These are phyloP conservation scores for Palythoa caribaeorum DNA, from an alignment of 92 coral and sea anemone species.

Conservation along the genomic window DNA sequence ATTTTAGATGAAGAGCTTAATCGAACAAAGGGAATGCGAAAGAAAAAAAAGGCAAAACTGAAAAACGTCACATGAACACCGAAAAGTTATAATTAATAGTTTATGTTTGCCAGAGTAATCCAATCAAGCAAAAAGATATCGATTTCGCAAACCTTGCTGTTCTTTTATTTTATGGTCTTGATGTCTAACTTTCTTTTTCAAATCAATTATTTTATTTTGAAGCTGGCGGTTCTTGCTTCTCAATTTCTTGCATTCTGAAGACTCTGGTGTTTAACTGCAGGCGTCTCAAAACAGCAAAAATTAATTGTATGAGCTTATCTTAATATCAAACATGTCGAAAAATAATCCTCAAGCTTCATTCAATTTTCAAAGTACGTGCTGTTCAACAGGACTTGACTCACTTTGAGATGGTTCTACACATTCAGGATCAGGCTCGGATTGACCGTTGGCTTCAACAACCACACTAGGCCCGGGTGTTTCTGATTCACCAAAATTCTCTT, in stretches of 20 bases:
- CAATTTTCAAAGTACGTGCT: background rate
- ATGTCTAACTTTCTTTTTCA: background rate
- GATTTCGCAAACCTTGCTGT: constrained; percentile 30
- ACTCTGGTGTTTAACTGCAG: too few relatives aligned
- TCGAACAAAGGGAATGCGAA: too few relatives aligned
- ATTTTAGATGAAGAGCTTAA: too few relatives aligned
- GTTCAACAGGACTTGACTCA: background rate
- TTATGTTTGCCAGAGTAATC: background rate
- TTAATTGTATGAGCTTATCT: background rate
- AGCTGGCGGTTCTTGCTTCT: too few relatives aligned
- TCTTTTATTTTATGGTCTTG: constrained; percentile 17
- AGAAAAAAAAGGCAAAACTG: background rate
- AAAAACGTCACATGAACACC: background rate
- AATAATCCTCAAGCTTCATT: background rate
- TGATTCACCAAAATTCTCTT: background rate
- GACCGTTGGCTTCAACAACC: background rate
- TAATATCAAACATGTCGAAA: background rate
- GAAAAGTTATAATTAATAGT: background rate
- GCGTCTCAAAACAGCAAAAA: background rate
- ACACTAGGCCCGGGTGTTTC: background rate
- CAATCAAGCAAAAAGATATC: background rate
- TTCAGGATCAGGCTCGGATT: background rate
- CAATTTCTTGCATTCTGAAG: too few relatives aligned
- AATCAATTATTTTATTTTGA: too few relatives aligned
- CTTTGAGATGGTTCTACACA: background rate